These are phyloP conservation scores for Notodonta ziczac DNA, from an alignment of 2,888 invertebrate species.

Conservation along the genomic window DNA sequence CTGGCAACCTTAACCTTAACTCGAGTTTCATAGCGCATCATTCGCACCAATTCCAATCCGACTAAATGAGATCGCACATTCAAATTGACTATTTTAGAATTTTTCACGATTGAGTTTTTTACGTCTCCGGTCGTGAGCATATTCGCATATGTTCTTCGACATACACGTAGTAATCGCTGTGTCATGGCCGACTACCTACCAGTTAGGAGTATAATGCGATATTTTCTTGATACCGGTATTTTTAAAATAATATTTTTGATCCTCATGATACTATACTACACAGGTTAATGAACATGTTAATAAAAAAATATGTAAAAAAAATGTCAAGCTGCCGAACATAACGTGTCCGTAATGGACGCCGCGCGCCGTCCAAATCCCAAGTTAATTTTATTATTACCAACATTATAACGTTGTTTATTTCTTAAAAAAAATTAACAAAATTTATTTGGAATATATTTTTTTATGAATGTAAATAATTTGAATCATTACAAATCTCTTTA, in stretches of 20 bases:
- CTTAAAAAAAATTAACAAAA: background rate
- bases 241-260: slow-evolving; percentile 4
- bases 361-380: background rate
- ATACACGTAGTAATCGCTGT: slow-evolving; percentile 35
- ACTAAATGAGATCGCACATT: slow-evolving; percentile 52
- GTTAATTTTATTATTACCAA: background rate
- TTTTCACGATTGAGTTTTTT: slow-evolving; percentile 51
- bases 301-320: background rate
- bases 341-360: background rate
- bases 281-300: background rate
- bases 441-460: too few relatives aligned
- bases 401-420: background rate
- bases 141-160: slow-evolving; percentile 22
- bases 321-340: background rate
- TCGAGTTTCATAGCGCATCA: slow-evolving; percentile 7
- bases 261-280: background rate
- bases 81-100: slow-evolving; percentile 44
- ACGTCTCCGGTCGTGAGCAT: slow-evolving; percentile 29
- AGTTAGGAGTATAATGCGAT: slow-evolving; percentile 14
- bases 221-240: slow-evolving; percentile 16
- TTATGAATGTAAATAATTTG: too few relatives aligned
- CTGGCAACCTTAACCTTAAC: slow-evolving; percentile 7
- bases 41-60: slow-evolving; percentile 26
- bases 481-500: too few relatives aligned
- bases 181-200: slow-evolving; percentile 23